Percentiles rank a stretch among this genome's conserved stretches.
These are phyloP conservation scores for Autographa gamma DNA, from an alignment of 2,888 invertebrate genomes.

Conservation along the genomic window DNA sequence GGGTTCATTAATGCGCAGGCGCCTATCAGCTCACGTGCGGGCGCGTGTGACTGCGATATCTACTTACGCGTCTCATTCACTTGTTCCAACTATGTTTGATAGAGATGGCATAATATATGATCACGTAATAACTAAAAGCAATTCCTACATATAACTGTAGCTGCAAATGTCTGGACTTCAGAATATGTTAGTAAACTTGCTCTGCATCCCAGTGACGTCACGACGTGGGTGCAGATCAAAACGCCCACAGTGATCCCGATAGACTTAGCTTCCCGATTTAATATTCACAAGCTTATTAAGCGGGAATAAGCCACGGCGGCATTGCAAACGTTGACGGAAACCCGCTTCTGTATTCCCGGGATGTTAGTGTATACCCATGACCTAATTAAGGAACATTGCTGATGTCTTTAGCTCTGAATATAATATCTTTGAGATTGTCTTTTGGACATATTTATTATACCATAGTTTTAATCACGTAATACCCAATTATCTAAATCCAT, in stretches of 20 bases:
- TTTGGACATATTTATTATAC: no score
- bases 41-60: constrained; percentile 1
- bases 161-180: no score
- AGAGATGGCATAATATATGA: background rate
- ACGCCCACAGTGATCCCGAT: constrained; percentile 24
- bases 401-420: constrained; percentile 11
- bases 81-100: background rate
- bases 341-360: constrained; percentile 40
- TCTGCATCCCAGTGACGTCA: background rate
- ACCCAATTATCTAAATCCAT: no score
- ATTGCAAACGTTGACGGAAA: constrained; percentile 26
- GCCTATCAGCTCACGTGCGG: background rate
- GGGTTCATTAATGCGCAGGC: constrained; percentile 6
- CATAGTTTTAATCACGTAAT: no score
- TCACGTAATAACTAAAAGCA: no score
- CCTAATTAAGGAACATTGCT: constrained; percentile 34
- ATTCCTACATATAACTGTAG: no score
- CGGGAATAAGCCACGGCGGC: constrained; percentile 35
- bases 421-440: background rate
- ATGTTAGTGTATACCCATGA: constrained; percentile 28
- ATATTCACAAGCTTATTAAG: constrained; percentile 39
- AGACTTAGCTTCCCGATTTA: constrained; percentile 20
- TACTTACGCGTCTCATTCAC: constrained; percentile 4
- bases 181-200: background rate
- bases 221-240: constrained; percentile 16